Evolutionary conservation across 2,888 invertebrate genomes (phyloP).

Genomic region (Helleia helle): DNA sequence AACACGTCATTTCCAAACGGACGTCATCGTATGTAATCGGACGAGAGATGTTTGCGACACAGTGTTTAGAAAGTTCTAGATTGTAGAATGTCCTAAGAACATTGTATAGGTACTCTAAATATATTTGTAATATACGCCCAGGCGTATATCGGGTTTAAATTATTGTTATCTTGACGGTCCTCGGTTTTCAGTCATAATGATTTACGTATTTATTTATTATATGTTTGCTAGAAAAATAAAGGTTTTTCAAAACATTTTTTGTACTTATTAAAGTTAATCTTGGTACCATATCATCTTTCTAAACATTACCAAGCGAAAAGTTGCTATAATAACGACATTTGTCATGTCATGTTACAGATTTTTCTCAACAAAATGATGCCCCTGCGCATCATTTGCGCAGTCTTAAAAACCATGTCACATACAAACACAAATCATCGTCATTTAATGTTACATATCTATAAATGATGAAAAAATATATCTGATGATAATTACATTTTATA

Average conservation of each 20-base stretch:
- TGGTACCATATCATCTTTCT: too few relatives aligned
- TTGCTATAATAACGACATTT: too few relatives aligned
- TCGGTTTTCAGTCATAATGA: constrained; percentile 3
- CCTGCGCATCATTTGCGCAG: too few relatives aligned
- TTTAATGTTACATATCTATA: too few relatives aligned
- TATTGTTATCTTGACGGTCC: neutral
- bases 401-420: too few relatives aligned
- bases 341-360: too few relatives aligned
- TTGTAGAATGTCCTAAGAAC: neutral
- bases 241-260: neutral
- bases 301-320: too few relatives aligned
- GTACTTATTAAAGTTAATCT: too few relatives aligned
- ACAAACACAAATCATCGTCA: too few relatives aligned
- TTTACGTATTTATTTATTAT: constrained; percentile 7
- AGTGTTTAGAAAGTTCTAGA: neutral
- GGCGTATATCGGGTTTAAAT: neutral
- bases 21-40: neutral
- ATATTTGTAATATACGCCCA: neutral
- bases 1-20: neutral
- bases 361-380: too few relatives aligned
- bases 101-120: neutral
- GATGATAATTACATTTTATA: too few relatives aligned
- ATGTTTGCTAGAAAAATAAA: constrained; percentile 8
- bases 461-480: too few relatives aligned
- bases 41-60: neutral